These are phyloP conservation scores for Xiphophorus hellerii DNA, from an alignment of 2,113 vertebrate species.

Conservation along the genomic window DNA sequence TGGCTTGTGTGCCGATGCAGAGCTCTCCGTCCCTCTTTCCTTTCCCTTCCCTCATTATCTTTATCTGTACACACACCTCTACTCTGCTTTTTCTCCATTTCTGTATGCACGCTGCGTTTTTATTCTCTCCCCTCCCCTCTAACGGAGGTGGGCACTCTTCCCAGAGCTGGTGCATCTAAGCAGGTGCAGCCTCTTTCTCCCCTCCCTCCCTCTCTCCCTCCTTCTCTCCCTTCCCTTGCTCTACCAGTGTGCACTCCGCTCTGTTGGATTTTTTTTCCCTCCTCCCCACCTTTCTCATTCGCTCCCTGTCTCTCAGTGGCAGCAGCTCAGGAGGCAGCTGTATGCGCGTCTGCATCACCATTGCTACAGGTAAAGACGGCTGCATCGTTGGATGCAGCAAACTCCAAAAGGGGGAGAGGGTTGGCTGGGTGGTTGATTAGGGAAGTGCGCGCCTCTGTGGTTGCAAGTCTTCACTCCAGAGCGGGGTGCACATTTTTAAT, in stretches of 20 bases:
- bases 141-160: conserved; percentile 72
- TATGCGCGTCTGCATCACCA: conserved; percentile 48
- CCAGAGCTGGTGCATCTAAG: conserved; percentile 71
- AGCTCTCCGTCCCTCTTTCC: conserved; percentile 21
- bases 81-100: conserved; percentile 27
- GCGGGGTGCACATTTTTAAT: conserved; percentile 35
- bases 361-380: conserved; percentile 65
- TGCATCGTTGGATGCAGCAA: conserved; percentile 47
- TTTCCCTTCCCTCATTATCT: conserved; percentile 58
- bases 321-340: conserved; percentile 69
- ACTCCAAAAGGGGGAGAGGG: conserved; percentile 13
- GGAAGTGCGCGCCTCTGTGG: conserved; percentile 23
- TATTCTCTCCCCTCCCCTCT: conserved; percentile 48
- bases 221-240: conserved; percentile 57
- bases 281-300: conserved; percentile 50
- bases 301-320: conserved; percentile 67
- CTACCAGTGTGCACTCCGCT: conserved; percentile 57
- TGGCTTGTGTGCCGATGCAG: conserved; percentile 50
- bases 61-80: conserved; percentile 57
- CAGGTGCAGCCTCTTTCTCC: conserved; percentile 75
- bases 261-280: conserved; percentile 33
- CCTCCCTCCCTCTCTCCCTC: conserved; percentile 51
- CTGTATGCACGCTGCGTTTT: conserved; percentile 63
- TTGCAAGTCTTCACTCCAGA: conserved; percentile 47
- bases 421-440: neutral